phyloP scores from a whole-genome alignment of 2,113 vertebrate genomes.

The Oryzias curvinotus region DNA sequence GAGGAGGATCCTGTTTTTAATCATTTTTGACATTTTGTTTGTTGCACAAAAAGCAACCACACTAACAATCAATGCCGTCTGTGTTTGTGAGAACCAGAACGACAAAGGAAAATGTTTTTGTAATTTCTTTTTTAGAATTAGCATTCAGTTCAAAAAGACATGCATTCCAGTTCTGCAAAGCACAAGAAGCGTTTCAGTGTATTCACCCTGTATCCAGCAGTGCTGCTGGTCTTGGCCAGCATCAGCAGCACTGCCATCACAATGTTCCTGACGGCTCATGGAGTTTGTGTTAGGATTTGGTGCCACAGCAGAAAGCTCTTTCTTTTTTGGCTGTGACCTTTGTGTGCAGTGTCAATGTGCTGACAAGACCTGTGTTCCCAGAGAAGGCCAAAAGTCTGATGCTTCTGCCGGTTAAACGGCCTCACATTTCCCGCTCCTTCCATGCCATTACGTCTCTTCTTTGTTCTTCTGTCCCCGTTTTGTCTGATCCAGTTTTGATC shows the following conservation, averaged over 20 bases:
- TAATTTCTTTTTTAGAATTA: too few relatives aligned
- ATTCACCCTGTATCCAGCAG: constrained; percentile 1
- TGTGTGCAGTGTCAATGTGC: constrained; percentile 33
- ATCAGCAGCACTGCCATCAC: constrained; percentile 4
- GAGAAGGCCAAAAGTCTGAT: constrained; percentile 37
- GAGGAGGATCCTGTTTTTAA: too few relatives aligned
- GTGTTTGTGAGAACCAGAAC: too few relatives aligned
- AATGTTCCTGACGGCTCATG: constrained; percentile 10
- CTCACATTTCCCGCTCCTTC: constrained; percentile 31
- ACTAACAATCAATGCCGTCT: too few relatives aligned
- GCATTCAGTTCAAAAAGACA: too few relatives aligned
- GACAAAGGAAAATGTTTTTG: too few relatives aligned
- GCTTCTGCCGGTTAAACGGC: constrained; percentile 30
- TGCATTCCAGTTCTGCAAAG: too few relatives aligned
- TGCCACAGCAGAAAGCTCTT: constrained; percentile 30
- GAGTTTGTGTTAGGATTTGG: constrained; percentile 36
- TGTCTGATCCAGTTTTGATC: constrained; percentile 61
- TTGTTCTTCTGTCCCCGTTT: constrained; percentile 60
- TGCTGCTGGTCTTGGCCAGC: constrained; percentile 4
- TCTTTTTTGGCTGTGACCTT: constrained; percentile 35
- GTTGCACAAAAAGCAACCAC: too few relatives aligned
- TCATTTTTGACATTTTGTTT: too few relatives aligned
- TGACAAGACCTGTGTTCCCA: constrained; percentile 40
- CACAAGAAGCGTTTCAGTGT: constrained; percentile 3
- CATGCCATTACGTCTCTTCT: constrained; percentile 31